phyloP scores from a whole-genome alignment of 2,797 vertebrate genomes.

The Selene dorsalis region DNA sequence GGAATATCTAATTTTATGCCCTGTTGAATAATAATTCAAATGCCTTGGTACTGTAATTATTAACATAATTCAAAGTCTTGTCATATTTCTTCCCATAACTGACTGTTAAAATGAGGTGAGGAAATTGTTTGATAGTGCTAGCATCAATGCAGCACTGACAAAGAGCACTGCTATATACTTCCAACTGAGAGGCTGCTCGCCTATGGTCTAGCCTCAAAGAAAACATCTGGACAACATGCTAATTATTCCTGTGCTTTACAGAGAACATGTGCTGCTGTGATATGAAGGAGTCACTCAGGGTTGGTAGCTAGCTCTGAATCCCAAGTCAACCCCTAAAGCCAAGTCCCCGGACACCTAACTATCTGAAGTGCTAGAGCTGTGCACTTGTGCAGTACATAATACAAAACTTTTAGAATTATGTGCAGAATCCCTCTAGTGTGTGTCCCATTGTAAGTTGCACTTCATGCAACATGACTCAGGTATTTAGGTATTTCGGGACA shows the following conservation, averaged over 20 bases:
- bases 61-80: constrained; percentile 29
- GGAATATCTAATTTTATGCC: constrained; percentile 34
- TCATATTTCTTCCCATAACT: constrained; percentile 28
- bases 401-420: constrained; percentile 43
- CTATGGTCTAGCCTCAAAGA: constrained; percentile 72
- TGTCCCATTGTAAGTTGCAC: constrained; percentile 10
- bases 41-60: constrained; percentile 29
- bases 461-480: constrained; percentile 34
- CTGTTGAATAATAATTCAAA: constrained; percentile 34
- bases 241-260: constrained; percentile 76
- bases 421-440: constrained; percentile 29
- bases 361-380: constrained; percentile 32
- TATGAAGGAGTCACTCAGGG: constrained; percentile 59
- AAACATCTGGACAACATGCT: constrained; percentile 83
- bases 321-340: constrained; percentile 61
- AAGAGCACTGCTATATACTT: constrained; percentile 43
- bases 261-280: constrained; percentile 75
- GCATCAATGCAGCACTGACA: constrained; percentile 43
- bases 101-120: constrained; percentile 46
- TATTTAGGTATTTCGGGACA: constrained; percentile 58
- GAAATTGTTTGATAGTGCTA: constrained; percentile 40
- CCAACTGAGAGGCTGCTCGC: constrained; percentile 65
- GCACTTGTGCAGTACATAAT: constrained; percentile 38
- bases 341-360: constrained; percentile 65
- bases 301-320: constrained; percentile 57